Base-by-base conservation (phyloP, 2,113 vertebrate species). In the Sarotherodon lohbergeri region DNA sequence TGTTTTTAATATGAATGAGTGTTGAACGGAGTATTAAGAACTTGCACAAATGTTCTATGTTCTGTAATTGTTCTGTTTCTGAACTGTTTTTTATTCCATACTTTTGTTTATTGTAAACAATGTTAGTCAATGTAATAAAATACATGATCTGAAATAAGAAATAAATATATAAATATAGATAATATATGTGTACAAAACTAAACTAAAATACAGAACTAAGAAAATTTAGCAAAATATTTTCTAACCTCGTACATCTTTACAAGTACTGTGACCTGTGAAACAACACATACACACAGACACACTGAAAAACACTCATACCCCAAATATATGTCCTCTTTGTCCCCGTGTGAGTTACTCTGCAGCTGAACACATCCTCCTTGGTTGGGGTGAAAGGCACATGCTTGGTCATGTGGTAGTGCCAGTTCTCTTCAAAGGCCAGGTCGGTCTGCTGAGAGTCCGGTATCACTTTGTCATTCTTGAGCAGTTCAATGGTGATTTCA, bases 371-470 rank as follows among this genome's bases (percentile, higher is more conserved):
- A 0, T 94, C 92, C 0, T 0, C 59, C 0, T 0, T 6, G 0
- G 1, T 1, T 0, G 97, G 97, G 0, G 0, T 84, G 88, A 98
- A 97, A 0, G n/a, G 0, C 0, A 1, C 90, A 0, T 93, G 41
- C 3, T 84, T 95, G 87, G 97, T 97, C 24, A 97, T 95, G 66
- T 98, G 90, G 90, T 97, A 99, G 8, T 93, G 63, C 98, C 98
- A 98, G 84, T 95, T 93, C 0, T 94, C 83, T 2, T 94, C 93
- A 80, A 98, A 99, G 73, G 97, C 93, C 95, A 98, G 90, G 84
- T 98, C 97, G 0, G 96, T 85, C 27, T 92, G 94, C 0, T 82
- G 0, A 1, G 91, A 19, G 0, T 0, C 0, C 0, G 6, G 0
- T 0, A 98, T 95, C 1, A 48, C 34, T 0, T 29, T 0, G 0